Evolutionary conservation across 2,888 invertebrate species (phyloP), one percentile per base, ranked within the genome.

Genomic region (Aphodius sticticus): DNA sequence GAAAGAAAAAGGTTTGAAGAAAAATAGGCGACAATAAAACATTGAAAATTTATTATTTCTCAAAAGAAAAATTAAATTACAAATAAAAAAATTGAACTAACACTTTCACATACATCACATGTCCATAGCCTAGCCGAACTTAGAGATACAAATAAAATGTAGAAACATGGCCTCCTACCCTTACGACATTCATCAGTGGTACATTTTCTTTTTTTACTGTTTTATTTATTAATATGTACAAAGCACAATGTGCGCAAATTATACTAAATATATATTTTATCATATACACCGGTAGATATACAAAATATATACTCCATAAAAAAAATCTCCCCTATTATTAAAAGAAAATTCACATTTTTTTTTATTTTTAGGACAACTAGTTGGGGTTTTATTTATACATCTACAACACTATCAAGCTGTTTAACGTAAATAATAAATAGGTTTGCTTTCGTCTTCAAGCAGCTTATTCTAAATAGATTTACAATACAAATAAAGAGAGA

Each of bases 191-290:
- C 12, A 53, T 38, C 9, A 9, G 53, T 78, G 75, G 53, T 76
- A 69, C 6, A 6, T 53, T 76, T 76, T n/a, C 15, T 26, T 69
- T 16, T 79, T 76, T 80, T 76, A 74, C 74, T 74, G n/a, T 12
- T 70, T 37, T 76, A 35, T 77, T 79, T 77, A 77, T 81, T 82
- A 78, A 82, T 86, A 86, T 86, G 82, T 86, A 86, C 86, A 86
- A 84, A 86, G 85, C 86, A 85, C 86, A 86, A 83, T 84, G 84
- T 85, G 86, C 84, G 84, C 84, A 84, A 82, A 82, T 80, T 80
- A 80, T 77, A 76, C 81, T 79, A 36, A 74, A 26, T 74, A 74
- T 74, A 74, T 74, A 15, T 16, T 36, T 53, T n/a, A 16, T n/a
- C 15, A 6, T 74, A 16, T 26, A 74, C 16, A 74, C 74, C 35